Evolutionary conservation across 2,113 vertebrate genomes (phyloP).

Genomic region (Melanocharis versteri): DNA sequence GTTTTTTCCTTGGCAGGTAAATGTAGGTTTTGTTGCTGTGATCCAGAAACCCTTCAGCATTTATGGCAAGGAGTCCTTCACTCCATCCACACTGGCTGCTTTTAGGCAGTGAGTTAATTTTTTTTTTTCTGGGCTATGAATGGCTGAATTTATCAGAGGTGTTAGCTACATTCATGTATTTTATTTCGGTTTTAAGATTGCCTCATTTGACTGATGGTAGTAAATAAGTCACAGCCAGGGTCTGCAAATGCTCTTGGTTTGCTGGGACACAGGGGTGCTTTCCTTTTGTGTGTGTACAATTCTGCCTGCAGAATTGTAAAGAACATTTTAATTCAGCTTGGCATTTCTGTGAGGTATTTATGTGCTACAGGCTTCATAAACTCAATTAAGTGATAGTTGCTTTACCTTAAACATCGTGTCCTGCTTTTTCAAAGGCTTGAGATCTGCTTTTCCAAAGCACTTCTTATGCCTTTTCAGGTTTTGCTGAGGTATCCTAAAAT

Average conservation of each 20-base stretch:
- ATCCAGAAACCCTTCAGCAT: neutral
- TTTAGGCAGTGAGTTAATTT: neutral
- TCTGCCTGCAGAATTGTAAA: neutral
- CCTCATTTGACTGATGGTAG: neutral
- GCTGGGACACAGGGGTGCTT: neutral
- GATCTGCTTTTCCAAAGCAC: neutral
- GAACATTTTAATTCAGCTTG: neutral
- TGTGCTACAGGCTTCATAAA: neutral
- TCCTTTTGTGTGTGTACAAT: neutral
- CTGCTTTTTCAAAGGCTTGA: neutral
- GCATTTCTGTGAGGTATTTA: neutral
- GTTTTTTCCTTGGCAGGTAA: neutral
- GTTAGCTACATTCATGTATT: neutral
- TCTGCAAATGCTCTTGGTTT: neutral
- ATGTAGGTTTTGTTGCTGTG: neutral
- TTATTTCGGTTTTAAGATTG: neutral
- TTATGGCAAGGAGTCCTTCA: neutral
- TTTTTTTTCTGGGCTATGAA: neutral
- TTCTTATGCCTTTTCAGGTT: neutral
- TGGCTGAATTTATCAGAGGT: neutral
- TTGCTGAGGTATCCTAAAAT: neutral
- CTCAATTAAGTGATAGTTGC: neutral
- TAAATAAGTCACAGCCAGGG: rapidly evolving
- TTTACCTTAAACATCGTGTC: neutral
- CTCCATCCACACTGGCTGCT: neutral